A percentile compares a stretch with the other conserved stretches of the same genome.
Conservation (phyloP, 2,888 invertebrate genomes). For the Drosophila stalkeri region DNA sequence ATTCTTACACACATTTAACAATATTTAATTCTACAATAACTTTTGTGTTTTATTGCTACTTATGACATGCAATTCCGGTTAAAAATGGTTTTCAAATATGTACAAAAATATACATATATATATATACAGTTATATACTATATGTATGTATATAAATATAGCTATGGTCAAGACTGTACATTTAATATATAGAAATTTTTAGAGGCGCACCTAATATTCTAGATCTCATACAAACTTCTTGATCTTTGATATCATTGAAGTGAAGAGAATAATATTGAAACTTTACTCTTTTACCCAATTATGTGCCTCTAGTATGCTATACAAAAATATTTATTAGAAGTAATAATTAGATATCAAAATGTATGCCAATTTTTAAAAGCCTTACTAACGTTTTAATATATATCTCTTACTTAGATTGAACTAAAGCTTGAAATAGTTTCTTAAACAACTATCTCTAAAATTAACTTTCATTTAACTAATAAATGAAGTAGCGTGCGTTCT, state of each 20-base stretch:
- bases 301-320: not conserved
- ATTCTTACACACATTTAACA: not conserved
- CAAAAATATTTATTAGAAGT: not conserved
- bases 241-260: not conserved
- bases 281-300: no score
- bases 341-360: no score
- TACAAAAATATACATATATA: not conserved
- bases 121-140: not conserved
- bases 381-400: no score
- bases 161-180: not conserved
- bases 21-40: not conserved
- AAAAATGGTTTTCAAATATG: conserved; percentile 4
- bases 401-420: no score
- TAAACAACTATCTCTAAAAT: no score
- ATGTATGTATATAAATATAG: not conserved
- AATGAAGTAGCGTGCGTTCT: no score
- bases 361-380: no score
- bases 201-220: not conserved
- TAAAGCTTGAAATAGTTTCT: no score
- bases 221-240: not conserved
- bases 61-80: not conserved
- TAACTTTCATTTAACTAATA: no score
- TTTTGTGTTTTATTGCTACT: not conserved
- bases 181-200: not conserved
- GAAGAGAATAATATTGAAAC: no score